Evolutionary conservation across 2,797 vertebrate genomes (phyloP).

Genomic region (Podarcis lilfordi): DNA sequence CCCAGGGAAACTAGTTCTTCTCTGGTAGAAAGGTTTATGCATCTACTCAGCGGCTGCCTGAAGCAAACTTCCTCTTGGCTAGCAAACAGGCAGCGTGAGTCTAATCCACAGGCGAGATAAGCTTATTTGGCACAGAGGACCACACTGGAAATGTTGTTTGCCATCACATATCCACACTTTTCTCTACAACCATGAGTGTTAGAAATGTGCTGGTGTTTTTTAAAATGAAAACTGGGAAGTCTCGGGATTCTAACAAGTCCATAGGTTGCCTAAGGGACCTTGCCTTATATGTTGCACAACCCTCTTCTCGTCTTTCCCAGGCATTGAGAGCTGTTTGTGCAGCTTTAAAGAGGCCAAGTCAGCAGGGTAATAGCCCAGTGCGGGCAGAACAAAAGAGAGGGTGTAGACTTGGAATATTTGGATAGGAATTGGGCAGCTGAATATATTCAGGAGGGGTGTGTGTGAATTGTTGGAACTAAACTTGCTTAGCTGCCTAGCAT

Average conservation of each 20-base stretch:
- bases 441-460: background rate
- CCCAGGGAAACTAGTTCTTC: conserved; percentile 37
- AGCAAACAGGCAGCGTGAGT: background rate
- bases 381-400: background rate
- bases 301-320: background rate
- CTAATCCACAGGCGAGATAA: background rate
- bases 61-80: background rate
- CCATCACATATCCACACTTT: background rate
- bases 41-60: background rate
- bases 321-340: background rate
- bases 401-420: background rate
- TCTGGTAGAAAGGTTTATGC: background rate
- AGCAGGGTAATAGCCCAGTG: background rate
- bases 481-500: background rate
- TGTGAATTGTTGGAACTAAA: background rate
- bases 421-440: background rate
- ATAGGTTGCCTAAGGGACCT: background rate
- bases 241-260: background rate
- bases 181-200: background rate
- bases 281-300: background rate
- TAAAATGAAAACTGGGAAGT: background rate
- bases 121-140: background rate
- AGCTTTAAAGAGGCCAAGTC: background rate
- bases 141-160: background rate
- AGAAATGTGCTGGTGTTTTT: background rate